These are phyloP conservation scores for Salminus brasiliensis DNA, from an alignment of 2,113 vertebrate species.

Conservation along the genomic window DNA sequence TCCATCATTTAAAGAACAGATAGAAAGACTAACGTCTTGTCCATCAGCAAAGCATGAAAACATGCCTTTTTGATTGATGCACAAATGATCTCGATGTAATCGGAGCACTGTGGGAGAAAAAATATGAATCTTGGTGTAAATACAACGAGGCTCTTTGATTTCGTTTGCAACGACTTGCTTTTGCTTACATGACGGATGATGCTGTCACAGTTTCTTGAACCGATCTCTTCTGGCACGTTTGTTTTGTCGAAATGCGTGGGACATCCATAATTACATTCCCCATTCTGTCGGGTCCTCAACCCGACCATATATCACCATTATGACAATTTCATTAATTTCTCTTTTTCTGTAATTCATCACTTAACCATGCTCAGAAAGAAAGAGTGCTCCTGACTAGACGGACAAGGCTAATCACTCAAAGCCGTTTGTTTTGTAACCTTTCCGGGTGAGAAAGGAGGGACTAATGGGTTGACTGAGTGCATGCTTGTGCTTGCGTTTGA, in stretches of 20 bases:
- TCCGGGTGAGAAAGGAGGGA: neutral
- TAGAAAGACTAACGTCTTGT: neutral
- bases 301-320: conserved; percentile 27
- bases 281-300: conserved; percentile 18
- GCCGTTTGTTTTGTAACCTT: conserved; percentile 10
- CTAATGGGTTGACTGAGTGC: neutral
- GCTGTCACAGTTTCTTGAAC: neutral
- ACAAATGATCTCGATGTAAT: neutral
- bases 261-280: conserved; percentile 1
- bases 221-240: neutral
- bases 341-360: conserved; percentile 2
- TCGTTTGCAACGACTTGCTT: neutral
- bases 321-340: conserved; percentile 23
- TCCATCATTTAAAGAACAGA: neutral
- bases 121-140: neutral
- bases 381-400: neutral
- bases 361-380: neutral
- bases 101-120: neutral
- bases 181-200: conserved; percentile 10
- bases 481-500: neutral
- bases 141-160: conserved; percentile 9
- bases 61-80: neutral
- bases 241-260: neutral
- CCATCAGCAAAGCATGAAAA: neutral
- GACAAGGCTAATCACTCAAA: conserved; percentile 27